Evolutionary conservation across 2,888 invertebrate genomes (phyloP), one percentile per base, ranked within the genome.

Genomic region (Trichogramma dendrolimi): DNA sequence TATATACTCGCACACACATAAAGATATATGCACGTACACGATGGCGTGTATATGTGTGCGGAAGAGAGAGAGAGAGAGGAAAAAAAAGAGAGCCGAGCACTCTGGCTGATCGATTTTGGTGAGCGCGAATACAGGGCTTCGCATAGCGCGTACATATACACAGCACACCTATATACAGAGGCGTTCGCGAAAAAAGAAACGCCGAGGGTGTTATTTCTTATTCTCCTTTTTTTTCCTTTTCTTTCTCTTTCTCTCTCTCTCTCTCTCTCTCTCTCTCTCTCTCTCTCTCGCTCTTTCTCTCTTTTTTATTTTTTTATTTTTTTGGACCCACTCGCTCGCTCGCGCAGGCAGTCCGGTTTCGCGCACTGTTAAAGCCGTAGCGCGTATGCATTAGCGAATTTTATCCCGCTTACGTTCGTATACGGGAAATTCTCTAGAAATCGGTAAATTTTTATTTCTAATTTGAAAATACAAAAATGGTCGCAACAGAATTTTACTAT

Each of bases 301-400:
- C 40, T 8, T 49, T 11, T 7, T 52, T 40, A n/a, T n/a, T 7
- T 42, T 5, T 2, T 11, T 7, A 5, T n/a, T 10, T 50, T 4
- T 4, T 14, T 11, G n/a, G 39, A 6, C 50, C 4, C 7, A n/a
- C 38, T 47, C 41, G 11, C 40, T 4, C 46, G 39, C 6, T n/a
- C 54, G 6, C 55, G 46, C 44, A n/a, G 56, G 27, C 51, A 60
- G 60, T 62, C 64, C 64, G 61, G 61, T 64, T 64, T 64, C 59
- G 57, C 54, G 27, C 27, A 27, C 27, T 27, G 27, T 3, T 27
- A 27, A 27, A 27, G 27, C 27, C 53, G 59, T 51, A 56, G n/a
- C 40, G 54, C 59, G 64, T 61, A 64, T 62, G 57, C 59, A 60
- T 64, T 64, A 62, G 62, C 61, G 57, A 59, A 62, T 60, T 64